Percentiles rank a stretch among this genome's conserved stretches.
phyloP scores from a whole-genome alignment of 2,113 vertebrate species.

The Stercorarius parasiticus region DNA sequence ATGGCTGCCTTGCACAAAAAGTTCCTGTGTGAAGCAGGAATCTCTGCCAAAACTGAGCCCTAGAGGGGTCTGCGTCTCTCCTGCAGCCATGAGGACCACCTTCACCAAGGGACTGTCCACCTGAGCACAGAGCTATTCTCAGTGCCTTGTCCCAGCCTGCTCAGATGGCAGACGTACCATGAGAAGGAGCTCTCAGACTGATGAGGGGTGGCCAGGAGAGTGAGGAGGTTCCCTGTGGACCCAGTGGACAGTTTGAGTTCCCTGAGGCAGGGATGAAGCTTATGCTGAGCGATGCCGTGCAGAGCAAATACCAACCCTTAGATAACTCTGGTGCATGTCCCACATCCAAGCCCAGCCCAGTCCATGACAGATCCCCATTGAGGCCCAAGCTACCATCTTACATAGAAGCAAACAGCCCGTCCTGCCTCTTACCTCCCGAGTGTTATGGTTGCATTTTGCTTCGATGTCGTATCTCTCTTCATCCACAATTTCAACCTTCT shows the following conservation, averaged over 20 bases:
- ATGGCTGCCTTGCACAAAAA: not conserved
- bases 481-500: conserved; percentile 88
- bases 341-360: not conserved
- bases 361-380: accelerated
- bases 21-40: not conserved
- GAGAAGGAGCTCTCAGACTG: not conserved
- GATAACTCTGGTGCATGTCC: not conserved
- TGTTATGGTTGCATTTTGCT: conserved; percentile 91
- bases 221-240: not conserved
- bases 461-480: conserved; percentile 94
- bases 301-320: not conserved
- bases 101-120: not conserved
- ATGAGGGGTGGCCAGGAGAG: not conserved
- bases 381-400: not conserved
- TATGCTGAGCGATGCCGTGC: not conserved
- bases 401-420: accelerated
- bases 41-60: accelerated
- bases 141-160: not conserved
- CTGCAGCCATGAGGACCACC: not conserved
- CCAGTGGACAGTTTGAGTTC: not conserved
- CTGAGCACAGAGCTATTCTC: not conserved
- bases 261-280: not conserved
- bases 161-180: not conserved
- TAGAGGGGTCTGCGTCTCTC: not conserved
- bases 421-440: conserved; percentile 80